Conservation (phyloP, 2,113 vertebrate genomes). For the Tonatia bakeri region DNA sequence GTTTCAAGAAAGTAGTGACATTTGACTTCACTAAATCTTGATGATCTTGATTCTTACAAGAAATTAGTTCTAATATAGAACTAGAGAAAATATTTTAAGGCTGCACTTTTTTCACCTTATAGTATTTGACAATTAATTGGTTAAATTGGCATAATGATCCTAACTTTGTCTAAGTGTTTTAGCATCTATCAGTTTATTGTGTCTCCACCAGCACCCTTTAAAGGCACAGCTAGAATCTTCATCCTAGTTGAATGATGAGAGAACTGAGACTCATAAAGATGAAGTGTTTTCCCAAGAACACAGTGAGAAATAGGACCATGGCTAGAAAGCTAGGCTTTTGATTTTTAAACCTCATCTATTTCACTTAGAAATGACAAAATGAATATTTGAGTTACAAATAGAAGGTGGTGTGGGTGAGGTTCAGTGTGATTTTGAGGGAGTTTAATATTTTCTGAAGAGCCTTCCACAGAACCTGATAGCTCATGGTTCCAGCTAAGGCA, state of each 20-base stretch:
- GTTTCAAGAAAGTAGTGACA: background rate
- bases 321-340: background rate
- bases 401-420: background rate
- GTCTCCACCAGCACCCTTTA: background rate
- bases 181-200: background rate
- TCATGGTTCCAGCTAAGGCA: background rate
- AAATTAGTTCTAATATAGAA: background rate
- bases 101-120: background rate
- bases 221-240: background rate
- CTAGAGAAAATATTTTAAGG: slow-evolving; percentile 10
- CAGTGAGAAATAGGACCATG: background rate
- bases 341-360: background rate
- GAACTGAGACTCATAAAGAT: background rate
- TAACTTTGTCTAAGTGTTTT: background rate
- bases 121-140: background rate
- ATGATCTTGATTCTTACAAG: background rate
- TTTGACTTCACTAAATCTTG: slow-evolving; percentile 2
- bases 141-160: background rate
- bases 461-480: background rate
- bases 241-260: background rate
- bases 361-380: slow-evolving; percentile 17
- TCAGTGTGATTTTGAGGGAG: background rate
- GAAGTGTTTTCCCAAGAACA: background rate
- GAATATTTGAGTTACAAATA: background rate
- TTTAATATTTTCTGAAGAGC: background rate